Base-by-base conservation (phyloP, 1,140 invertebrate genomes). In the Cyphomyrmex costatus region DNA sequence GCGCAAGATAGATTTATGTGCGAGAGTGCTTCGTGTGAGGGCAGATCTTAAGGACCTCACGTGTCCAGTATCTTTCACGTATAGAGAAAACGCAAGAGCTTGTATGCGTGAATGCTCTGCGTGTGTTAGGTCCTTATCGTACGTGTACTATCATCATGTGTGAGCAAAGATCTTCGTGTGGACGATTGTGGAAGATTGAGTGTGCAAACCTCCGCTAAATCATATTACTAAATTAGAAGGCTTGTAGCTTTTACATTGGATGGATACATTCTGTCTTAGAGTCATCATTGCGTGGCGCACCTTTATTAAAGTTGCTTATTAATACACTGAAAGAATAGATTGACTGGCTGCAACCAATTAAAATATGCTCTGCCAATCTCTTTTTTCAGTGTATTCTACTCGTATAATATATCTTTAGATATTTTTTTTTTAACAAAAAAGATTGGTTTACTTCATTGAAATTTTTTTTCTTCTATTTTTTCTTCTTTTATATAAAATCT, bases 191-290 rank as follows among this genome's bases (percentile, higher is more conserved):
- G 27, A 53, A 21, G 33, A 80, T 79, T 68, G 61, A 79, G 6
- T 27, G 63, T 68, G 78, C 49, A 70, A n/a, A 70, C 14, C n/a
- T 70, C 14, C 21, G 77, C 61, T 53, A 80, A 80, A 58, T 79
- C 12, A 42, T 42, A 53, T 33, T n/a, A 51, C 49, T 70, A 70
- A 70, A 80, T 80, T 70, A 70, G 16, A 56, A 56, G 33, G 33
- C 21, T 70, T 1, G 33, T 36, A 46, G 16, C n/a, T 58, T 27
- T 12, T 8, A 12, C 36, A 30, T 8, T 21, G 30, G 60, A 78
- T 78, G 19, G 8, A 33, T 79, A 24, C 14, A 66, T 80, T 46
- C 21, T 56, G 14, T 19, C 46, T 42, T 27, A 24, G 5, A 51
- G 14, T 42, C 16, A 24, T 27, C 46, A 36, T 36, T 51, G 24